Conservation (phyloP, 2,888 invertebrate species). For the Leptopterna dolabrata region DNA sequence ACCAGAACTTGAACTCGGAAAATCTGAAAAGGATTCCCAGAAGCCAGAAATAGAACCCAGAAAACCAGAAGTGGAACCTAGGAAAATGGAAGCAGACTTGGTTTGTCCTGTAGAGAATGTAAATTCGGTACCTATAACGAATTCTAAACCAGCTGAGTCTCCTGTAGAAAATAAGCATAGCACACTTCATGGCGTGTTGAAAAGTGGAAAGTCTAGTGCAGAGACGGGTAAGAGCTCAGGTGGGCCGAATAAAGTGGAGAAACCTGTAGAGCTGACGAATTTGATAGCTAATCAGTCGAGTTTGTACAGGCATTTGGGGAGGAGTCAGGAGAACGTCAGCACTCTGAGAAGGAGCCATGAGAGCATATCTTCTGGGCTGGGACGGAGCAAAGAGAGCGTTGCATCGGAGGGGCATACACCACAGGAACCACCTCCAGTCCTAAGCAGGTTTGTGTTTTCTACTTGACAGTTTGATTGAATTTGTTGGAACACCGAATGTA, state of each 20-base stretch:
- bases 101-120: too few species aligned
- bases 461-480: too few species aligned
- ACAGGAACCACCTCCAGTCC: not conserved
- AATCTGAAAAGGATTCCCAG: not conserved
- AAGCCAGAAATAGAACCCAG: not conserved
- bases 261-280: not conserved
- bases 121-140: not conserved
- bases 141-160: not conserved
- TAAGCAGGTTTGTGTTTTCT: constrained; percentile 7
- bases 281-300: constrained; percentile 39
- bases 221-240: not conserved
- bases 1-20: not conserved
- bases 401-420: not conserved
- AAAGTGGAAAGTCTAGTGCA: not conserved
- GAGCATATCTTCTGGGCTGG: not conserved
- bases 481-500: too few species aligned
- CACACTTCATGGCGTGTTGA: not conserved
- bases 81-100: not conserved
- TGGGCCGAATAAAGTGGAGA: not conserved
- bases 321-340: constrained; percentile 37
- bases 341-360: constrained; percentile 33
- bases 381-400: constrained; percentile 16
- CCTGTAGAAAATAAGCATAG: not conserved
- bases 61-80: not conserved
- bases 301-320: constrained; percentile 39